Evolutionary conservation across 2,797 vertebrate genomes (phyloP).

Genomic region (Sebastes trivittatus): DNA sequence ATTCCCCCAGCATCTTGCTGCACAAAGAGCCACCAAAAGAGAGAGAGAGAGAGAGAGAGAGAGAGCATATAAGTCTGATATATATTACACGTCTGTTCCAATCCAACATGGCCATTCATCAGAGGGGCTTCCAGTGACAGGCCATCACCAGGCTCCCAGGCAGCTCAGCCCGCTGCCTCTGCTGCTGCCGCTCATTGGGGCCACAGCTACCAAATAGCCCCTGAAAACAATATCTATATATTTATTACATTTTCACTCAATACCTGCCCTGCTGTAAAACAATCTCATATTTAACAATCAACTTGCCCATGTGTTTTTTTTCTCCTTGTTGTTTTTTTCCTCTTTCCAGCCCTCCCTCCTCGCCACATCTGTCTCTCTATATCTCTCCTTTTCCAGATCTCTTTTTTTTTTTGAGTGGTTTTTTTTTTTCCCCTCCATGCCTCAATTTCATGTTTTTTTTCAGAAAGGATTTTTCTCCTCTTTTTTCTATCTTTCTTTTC

Average conservation of each 20-base stretch:
- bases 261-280: slow-evolving; percentile 80
- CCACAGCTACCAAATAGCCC: slow-evolving; percentile 79
- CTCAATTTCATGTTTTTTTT: slow-evolving; percentile 57
- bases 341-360: slow-evolving; percentile 27
- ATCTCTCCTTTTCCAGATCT: slow-evolving; percentile 10
- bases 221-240: slow-evolving; percentile 85
- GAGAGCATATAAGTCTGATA: slow-evolving; percentile 82
- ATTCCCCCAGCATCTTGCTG: slow-evolving; percentile 39
- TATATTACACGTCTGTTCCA: slow-evolving; percentile 87
- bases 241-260: slow-evolving; percentile 83
- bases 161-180: slow-evolving; percentile 72
- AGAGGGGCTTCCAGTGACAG: slow-evolving; percentile 82
- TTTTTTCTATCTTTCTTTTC: slow-evolving; percentile 49
- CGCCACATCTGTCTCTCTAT: slow-evolving; percentile 31
- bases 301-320: slow-evolving; percentile 40
- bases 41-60: slow-evolving; percentile 35
- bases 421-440: slow-evolving; percentile 30
- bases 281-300: slow-evolving; percentile 85
- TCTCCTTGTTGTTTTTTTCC: slow-evolving; percentile 18
- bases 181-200: slow-evolving; percentile 64
- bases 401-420: slow-evolving; percentile 32
- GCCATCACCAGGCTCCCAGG: slow-evolving; percentile 80
- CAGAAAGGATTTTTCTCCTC: slow-evolving; percentile 34
- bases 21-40: slow-evolving; percentile 36
- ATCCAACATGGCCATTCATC: slow-evolving; percentile 85